phyloP scores from a whole-genome alignment of 2,888 invertebrate genomes.

The Aromia moschata region DNA sequence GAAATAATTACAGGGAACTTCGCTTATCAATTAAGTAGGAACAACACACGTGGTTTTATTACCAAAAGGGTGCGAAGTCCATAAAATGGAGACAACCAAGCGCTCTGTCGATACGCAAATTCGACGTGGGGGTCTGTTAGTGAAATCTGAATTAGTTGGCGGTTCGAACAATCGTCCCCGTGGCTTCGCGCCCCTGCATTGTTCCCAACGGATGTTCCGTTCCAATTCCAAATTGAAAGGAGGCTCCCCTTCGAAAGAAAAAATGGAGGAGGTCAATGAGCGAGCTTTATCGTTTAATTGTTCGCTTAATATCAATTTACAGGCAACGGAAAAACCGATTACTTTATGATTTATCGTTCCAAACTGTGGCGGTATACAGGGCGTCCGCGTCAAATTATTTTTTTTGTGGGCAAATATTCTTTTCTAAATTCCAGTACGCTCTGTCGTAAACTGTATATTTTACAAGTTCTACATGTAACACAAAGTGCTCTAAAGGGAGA shows the following conservation, averaged over 20 bases:
- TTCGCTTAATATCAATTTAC: neutral
- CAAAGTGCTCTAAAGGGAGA: too few relatives aligned
- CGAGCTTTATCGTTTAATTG: neutral
- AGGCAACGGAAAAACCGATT: too few relatives aligned
- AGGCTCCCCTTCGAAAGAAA: neutral
- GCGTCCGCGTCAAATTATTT: too few relatives aligned
- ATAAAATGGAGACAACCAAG: neutral
- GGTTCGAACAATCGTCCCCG: neutral
- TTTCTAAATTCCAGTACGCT: too few relatives aligned
- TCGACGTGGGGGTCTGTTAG: neutral
- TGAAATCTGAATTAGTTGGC: neutral
- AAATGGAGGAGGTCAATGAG: neutral
- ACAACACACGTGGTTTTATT: neutral
- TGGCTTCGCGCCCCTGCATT: neutral
- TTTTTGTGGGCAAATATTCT: too few relatives aligned
- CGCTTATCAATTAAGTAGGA: neutral
- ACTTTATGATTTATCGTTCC: too few relatives aligned
- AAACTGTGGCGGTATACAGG: too few relatives aligned
- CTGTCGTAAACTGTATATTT: too few relatives aligned
- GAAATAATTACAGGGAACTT: too few relatives aligned
- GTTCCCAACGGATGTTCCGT: neutral
- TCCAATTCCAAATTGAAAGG: neutral
- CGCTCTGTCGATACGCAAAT: neutral
- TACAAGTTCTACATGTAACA: too few relatives aligned
- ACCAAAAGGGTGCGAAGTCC: neutral